Percentiles rank a stretch among this genome's conserved stretches.
Evolutionary conservation across 2,888 invertebrate genomes (phyloP).

Genomic region (Suillia variegata): DNA sequence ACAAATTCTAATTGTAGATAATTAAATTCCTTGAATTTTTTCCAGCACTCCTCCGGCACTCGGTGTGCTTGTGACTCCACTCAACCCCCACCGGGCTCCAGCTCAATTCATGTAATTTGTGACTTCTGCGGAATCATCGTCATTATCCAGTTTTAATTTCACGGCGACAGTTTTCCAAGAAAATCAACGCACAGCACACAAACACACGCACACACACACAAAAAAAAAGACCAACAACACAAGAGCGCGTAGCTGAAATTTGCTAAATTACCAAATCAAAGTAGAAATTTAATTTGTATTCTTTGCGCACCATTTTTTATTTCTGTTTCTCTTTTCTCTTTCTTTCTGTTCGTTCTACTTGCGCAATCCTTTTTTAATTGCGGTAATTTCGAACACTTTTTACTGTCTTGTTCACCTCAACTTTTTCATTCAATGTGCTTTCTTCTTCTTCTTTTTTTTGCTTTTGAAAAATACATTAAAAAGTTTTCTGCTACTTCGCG

Average conservation of each 20-base stretch:
- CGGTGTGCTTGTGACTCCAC: too few relatives aligned
- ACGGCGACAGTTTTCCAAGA: background rate
- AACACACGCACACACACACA: background rate
- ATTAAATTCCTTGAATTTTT: too few relatives aligned
- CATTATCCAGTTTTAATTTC: slow-evolving; percentile 50
- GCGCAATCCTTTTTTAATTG: slow-evolving; percentile 48
- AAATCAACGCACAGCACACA: background rate
- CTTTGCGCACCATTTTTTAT: slow-evolving; percentile 24
- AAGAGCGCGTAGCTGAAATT: too few relatives aligned
- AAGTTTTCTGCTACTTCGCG: slow-evolving; percentile 12
- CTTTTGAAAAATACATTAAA: slow-evolving; percentile 24
- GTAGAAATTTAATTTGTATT: slow-evolving; percentile 27
- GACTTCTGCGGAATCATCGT: slow-evolving; percentile 43
- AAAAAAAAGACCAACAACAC: background rate
- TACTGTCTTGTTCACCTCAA: background rate
- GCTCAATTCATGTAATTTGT: too few relatives aligned
- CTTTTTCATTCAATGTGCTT: background rate
- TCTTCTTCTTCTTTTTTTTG: background rate
- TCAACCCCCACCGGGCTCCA: too few relatives aligned
- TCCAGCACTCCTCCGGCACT: too few relatives aligned
- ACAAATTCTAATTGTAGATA: too few relatives aligned
- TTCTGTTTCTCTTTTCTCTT: slow-evolving; percentile 7
- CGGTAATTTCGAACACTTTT: slow-evolving; percentile 32
- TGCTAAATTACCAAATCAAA: slow-evolving; percentile 21
- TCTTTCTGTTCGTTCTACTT: background rate